Evolutionary conservation across 2,888 invertebrate species (phyloP).

Genomic region (Globia sparganii): DNA sequence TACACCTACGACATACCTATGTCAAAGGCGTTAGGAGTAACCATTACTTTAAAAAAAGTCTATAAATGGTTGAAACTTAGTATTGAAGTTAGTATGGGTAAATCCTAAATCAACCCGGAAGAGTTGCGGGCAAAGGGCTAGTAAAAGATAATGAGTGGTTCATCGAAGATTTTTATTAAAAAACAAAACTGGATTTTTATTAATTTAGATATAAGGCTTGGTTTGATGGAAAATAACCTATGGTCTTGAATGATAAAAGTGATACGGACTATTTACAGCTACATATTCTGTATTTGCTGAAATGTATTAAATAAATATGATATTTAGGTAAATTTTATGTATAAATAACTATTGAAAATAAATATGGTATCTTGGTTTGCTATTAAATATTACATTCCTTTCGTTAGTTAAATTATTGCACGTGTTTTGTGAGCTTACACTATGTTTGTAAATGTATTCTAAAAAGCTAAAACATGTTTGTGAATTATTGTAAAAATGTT

Average conservation of each 20-base stretch:
- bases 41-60: no score
- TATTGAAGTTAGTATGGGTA: neutral
- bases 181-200: neutral
- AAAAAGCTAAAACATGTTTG: slow-evolving; percentile 9
- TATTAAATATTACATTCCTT: slow-evolving; percentile 45
- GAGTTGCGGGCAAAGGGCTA: neutral
- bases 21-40: neutral
- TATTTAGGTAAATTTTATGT: neutral
- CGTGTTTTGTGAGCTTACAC: slow-evolving; percentile 36
- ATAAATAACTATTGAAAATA: slow-evolving; percentile 5
- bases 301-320: slow-evolving; percentile 10
- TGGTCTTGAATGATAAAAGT: neutral
- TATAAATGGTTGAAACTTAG: neutral
- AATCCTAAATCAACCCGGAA: neutral
- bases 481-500: slow-evolving; percentile 38
- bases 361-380: slow-evolving; percentile 7
- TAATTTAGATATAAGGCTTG: neutral
- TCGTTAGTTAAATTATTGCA: slow-evolving; percentile 30
- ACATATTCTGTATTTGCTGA: slow-evolving; percentile 2
- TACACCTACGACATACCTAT: neutral
- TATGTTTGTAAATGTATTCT: slow-evolving; percentile 23
- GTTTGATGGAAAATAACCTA: neutral
- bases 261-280: neutral
- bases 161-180: neutral
- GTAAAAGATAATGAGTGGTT: neutral